Conservation (phyloP, 1,140 invertebrate species). For the Campoletis sonorensis region DNA sequence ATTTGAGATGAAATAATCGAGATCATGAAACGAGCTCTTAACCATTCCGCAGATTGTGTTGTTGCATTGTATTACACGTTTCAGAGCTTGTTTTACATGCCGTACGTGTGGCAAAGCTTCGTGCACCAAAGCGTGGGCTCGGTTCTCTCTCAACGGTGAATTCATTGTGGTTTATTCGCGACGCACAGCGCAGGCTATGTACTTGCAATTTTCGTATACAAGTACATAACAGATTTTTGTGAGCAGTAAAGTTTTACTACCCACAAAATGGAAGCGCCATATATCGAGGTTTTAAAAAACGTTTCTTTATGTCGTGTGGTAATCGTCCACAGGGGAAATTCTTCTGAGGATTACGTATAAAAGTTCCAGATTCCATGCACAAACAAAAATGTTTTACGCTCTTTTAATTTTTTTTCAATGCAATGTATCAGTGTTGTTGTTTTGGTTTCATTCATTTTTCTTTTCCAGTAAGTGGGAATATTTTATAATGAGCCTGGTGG, state of each 20-base stretch:
- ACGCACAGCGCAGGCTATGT: background rate
- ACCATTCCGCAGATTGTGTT: constrained; percentile 44
- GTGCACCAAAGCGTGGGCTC: background rate
- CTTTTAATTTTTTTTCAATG: no score
- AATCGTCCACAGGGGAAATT: no score
- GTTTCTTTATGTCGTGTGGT: no score
- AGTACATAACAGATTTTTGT: background rate
- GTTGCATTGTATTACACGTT: constrained; percentile 28
- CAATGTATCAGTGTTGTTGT: no score
- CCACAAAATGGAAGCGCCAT: background rate
- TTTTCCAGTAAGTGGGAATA: no score
- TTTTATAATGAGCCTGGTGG: no score
- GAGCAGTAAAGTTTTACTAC: background rate
- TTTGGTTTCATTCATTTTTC: no score
- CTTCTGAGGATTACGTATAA: no score
- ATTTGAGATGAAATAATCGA: constrained; percentile 6
- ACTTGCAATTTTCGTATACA: background rate
- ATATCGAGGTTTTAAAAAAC: background rate
- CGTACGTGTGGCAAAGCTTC: constrained; percentile 22
- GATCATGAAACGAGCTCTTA: constrained; percentile 35
- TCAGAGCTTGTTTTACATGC: constrained; percentile 48
- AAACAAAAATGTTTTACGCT: no score
- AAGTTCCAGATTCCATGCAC: no score
- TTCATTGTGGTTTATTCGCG: background rate
- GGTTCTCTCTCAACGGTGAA: background rate